Evolutionary conservation across 2,113 vertebrate species (phyloP).

Genomic region (Podiceps cristatus): DNA sequence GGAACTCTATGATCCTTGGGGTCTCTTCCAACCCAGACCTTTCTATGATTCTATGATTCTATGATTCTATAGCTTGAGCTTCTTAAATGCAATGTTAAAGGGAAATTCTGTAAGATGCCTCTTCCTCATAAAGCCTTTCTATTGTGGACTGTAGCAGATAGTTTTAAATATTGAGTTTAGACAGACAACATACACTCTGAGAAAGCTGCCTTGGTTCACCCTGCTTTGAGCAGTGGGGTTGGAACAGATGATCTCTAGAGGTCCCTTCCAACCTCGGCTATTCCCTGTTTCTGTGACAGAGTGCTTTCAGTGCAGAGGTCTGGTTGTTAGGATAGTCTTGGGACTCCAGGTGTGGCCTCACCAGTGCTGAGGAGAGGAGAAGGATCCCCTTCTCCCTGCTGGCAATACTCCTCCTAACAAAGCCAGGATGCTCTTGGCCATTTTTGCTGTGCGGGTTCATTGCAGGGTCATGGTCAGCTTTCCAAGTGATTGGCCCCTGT

Average conservation of each 20-base stretch:
- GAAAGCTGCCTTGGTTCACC: neutral
- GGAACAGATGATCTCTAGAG: neutral
- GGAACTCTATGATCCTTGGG: no score
- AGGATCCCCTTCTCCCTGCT: neutral
- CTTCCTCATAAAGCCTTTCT: neutral
- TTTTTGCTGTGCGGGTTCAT: neutral
- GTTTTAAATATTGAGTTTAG: neutral
- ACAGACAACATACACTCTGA: neutral
- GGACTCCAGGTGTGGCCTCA: neutral
- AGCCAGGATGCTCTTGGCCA: rapidly evolving
- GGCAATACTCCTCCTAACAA: neutral
- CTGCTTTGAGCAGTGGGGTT: neutral
- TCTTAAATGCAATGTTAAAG: neutral
- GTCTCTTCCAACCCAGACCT: no score
- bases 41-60: no score
- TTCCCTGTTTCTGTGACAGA: neutral
- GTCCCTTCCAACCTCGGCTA: rapidly evolving
- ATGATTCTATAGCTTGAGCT: neutral
- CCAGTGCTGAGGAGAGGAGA: rapidly evolving
- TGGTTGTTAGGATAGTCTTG: neutral
- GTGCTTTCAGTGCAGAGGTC: neutral
- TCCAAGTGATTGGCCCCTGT: rapidly evolving
- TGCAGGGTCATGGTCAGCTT: neutral
- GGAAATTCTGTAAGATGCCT: neutral
- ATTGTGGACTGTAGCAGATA: neutral